Conservation (phyloP, 2,888 invertebrate species). For the Chloroclystis v-ata region DNA sequence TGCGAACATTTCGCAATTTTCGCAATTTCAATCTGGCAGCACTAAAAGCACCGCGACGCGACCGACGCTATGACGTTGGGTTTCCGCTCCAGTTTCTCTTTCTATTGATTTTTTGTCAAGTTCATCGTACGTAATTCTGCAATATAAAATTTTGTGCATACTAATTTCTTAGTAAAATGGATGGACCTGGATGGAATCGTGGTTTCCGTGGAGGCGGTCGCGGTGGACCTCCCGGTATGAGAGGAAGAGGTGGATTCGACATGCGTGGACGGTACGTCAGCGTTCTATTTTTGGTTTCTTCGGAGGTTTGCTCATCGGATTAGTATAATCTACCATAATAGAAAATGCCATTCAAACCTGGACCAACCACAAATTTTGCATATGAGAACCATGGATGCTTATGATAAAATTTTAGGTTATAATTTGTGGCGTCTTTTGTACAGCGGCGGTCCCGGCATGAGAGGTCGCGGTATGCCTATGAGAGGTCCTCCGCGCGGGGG, state of each 20-base stretch:
- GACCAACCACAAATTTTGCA: background rate
- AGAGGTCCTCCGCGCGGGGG: slow-evolving; percentile 59
- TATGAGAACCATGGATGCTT: background rate
- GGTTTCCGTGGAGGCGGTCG: slow-evolving; percentile 70
- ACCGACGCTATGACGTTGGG: no score
- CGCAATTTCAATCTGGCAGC: no score
- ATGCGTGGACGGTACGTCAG: slow-evolving; percentile 66
- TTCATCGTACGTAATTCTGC: background rate
- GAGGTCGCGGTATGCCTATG: slow-evolving; percentile 61
- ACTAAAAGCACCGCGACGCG: no score
- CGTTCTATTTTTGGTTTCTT: background rate
- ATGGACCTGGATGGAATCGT: slow-evolving; percentile 55
- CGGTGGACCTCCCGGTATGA: slow-evolving; percentile 60
- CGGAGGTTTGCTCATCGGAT: no score
- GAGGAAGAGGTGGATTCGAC: slow-evolving; percentile 68
- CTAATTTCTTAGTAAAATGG: slow-evolving; percentile 37
- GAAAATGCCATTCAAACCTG: no score
- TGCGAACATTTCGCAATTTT: no score
- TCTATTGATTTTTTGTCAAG: background rate
- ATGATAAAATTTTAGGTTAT: background rate
- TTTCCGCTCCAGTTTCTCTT: no score
- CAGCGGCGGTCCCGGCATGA: slow-evolving; percentile 64
- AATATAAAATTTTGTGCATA: background rate
- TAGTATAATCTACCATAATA: no score
- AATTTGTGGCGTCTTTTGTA: slow-evolving; percentile 4